These are phyloP conservation scores for Eira barbara DNA, from an alignment of 2,113 vertebrate species.

Conservation along the genomic window DNA sequence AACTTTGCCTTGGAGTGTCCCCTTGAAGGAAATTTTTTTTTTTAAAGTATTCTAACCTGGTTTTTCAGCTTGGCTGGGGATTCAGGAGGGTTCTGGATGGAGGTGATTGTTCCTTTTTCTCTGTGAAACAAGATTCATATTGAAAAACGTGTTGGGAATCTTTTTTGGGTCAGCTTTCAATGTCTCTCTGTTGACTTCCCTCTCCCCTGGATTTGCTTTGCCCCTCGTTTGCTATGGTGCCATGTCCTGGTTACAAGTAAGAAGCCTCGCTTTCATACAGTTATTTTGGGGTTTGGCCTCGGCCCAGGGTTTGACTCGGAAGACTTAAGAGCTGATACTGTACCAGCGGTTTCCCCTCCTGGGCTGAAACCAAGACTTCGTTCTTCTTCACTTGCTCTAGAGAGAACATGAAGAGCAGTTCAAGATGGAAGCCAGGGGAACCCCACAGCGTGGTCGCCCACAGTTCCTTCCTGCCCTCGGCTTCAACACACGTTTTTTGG, in stretches of 20 bases:
- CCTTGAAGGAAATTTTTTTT: neutral
- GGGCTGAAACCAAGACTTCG: conserved; percentile 39
- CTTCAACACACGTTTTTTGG: neutral
- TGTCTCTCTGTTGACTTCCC: conserved; percentile 54
- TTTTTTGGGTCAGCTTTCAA: conserved; percentile 36
- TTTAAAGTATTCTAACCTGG: neutral
- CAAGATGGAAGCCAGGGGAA: neutral
- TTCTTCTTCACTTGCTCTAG: neutral
- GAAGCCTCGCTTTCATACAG: conserved; percentile 70
- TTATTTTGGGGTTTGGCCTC: conserved; percentile 71
- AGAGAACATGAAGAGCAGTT: conserved; percentile 15
- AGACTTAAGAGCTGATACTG: conserved; percentile 65
- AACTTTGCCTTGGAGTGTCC: neutral
- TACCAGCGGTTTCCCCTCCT: neutral
- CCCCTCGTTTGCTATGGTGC: conserved; percentile 63
- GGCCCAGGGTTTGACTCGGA: conserved; percentile 60
- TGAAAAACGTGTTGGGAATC: conserved; percentile 17
- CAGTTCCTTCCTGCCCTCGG: neutral
- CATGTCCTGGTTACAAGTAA: conserved; percentile 66
- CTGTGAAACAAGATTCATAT: neutral
- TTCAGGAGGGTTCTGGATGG: neutral
- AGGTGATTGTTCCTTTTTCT: neutral
- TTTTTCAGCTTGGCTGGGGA: neutral
- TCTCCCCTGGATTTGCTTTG: conserved; percentile 40
- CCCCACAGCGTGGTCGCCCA: neutral